Evolutionary conservation across 2,113 vertebrate genomes (phyloP), one percentile per base, ranked within the genome.

Genomic region (Piliocolobus tephrosceles): DNA sequence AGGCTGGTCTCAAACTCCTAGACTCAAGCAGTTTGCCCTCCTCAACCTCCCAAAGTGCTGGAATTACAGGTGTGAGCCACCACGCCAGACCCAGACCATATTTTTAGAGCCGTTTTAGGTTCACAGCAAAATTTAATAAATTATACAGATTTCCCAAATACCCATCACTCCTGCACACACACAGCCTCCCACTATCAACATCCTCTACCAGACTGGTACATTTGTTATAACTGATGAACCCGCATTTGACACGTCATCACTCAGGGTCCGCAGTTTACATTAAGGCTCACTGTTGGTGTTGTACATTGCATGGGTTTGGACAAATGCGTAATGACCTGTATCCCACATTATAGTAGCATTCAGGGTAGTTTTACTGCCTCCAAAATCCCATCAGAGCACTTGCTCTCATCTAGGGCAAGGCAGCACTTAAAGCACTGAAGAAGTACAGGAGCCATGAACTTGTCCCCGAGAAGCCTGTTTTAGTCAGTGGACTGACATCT

Each of bases 111-210:
- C 8, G 25, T 87, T 89, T 94, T 87, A 96, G 32, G 66, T 57
- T 96, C 50, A 58, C 8, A 70, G 72, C 11, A 81, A 88, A 88
- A 72, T 8, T n/a, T 64, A 90, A 52, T 57, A 55, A n/a, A 83
- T 40, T 57, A 20, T 3, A 38, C 35, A 50, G 23, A 57, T 40
- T 78, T 64, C 27, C 4, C 2, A 3, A 7, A 1, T 10, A 7
- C 0, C 1, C 32, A 12, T 40, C 40, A 40, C 66, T 18, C 16
- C n/a, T 35, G 1, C 5, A 38, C 17, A 38, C 2, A 10, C 20
- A 47, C 64, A 32, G 43, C 38, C 11, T 70, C 16, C 18, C 16
- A 27, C 25, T 8, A 17, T 20, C 52, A 70, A 4, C 32, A 13
- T 10, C 70, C 20, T 40, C 18, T 18, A 17, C 35, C 47, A 38